A percentile compares a stretch with the other conserved stretches of the same genome.
phyloP scores from a whole-genome alignment of 2,113 vertebrate species.

The Silurus asotus region DNA sequence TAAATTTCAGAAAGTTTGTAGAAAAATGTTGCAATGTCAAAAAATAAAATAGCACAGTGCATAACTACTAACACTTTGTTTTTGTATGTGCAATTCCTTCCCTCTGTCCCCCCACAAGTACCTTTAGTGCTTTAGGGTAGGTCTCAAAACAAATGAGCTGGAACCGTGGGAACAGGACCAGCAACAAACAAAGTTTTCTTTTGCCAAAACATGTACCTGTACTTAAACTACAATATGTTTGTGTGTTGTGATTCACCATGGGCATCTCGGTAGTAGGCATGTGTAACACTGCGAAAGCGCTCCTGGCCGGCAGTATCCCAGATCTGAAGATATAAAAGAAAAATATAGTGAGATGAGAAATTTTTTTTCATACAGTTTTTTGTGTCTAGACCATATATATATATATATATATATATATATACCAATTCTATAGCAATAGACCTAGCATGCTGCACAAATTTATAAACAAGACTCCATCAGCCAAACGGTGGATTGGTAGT shows the following conservation, averaged over 20 bases:
- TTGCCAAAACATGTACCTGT: neutral
- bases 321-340: slow-evolving; percentile 10
- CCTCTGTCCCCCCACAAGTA: neutral
- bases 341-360: neutral
- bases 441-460: neutral
- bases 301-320: slow-evolving; percentile 42
- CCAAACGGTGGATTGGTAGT: neutral
- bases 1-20: too few species aligned
- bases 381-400: neutral
- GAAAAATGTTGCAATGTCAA: too few species aligned
- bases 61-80: too few species aligned
- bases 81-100: too few species aligned
- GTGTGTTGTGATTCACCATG: slow-evolving; percentile 22
- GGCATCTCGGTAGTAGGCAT: slow-evolving; percentile 39
- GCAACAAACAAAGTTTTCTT: neutral
- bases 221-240: neutral
- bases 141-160: neutral
- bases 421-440: too few species aligned
- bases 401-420: too few species aligned
- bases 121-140: neutral
- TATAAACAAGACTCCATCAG: neutral
- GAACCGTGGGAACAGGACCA: neutral
- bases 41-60: too few species aligned
- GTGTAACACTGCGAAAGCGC: slow-evolving; percentile 37
- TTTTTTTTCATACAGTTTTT: neutral